Evolutionary conservation across 2,797 vertebrate genomes (phyloP), one percentile per base, ranked within the genome.

Genomic region (Meda fulgida): DNA sequence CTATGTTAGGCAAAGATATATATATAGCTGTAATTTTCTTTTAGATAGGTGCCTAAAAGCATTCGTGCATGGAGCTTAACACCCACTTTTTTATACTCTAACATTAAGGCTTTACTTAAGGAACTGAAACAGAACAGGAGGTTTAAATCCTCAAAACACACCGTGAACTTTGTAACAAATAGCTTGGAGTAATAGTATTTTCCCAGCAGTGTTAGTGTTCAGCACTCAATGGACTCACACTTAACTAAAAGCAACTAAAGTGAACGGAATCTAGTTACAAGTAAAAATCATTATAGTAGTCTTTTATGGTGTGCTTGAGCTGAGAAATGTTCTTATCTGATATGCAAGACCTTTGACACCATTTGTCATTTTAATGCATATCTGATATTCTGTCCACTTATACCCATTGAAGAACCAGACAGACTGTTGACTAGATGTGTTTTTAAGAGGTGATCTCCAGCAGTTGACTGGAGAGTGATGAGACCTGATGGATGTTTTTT

Each of bases 401-500:
- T 66, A 83, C 60, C 60, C 2, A 31, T 23, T 48, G 29, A 76
- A 29, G 43, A 55, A 78, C 34, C 53, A 75, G 36, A 65, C 29
- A 78, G 71, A 58, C 71, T 5, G 43, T 65, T 73, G 75, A 55
- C 26, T 75, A 65, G 10, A 83, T 75, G 23, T 53, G 60, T 83
- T 83, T 83, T 34, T 48, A 75, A 1, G 26, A 73, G 71, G 21
- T 66, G 31, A 66, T 66, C 31, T 76, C 71, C 21, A 65, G 70
- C 55, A 66, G 72, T 80, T 26, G 65, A 29, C 58, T 63, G 73
- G 16, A 77, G 76, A 75, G 71, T 63, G 38, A 36, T 84, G 81
- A 84, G 84, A 80, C 70, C 77, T 81, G 87, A 79, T 71, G 26
- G 38, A 53, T 40, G 70, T 77, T 80, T 51, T 19, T 51, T 58